These are phyloP conservation scores for Habropoda laboriosa DNA, from an alignment of 1,140 invertebrate species.

Conservation along the genomic window DNA sequence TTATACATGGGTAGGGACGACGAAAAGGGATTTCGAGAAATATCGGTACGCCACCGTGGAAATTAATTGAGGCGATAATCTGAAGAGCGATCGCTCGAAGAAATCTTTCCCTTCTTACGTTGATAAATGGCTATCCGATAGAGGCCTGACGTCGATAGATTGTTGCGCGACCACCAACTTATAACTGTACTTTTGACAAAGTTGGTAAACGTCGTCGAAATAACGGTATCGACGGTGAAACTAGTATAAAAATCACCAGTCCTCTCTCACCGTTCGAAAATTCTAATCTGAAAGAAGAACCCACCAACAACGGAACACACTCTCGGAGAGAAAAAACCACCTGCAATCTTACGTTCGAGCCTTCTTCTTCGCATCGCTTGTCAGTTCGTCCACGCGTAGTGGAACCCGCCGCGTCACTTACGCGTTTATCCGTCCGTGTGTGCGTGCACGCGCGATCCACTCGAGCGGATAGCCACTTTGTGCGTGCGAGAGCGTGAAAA, in stretches of 20 bases:
- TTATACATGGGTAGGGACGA: not conserved
- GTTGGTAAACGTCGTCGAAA: constrained; percentile 8
- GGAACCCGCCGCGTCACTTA: constrained; percentile 39
- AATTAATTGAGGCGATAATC: constrained; percentile 51
- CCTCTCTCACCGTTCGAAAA: not conserved
- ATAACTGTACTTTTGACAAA: constrained; percentile 7
- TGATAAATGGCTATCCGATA: constrained; percentile 14
- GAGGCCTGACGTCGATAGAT: constrained; percentile 24
- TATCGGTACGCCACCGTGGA: constrained; percentile 3
- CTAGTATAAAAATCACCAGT: not conserved
- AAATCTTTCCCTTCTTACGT: constrained; percentile 25
- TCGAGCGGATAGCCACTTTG: constrained; percentile 47
- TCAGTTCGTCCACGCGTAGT: not conserved
- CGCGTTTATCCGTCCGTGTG: not conserved
- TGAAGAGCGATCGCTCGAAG: constrained; percentile 7
- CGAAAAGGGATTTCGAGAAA: not conserved
- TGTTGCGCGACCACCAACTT: constrained; percentile 4
- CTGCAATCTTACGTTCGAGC: constrained; percentile 1
- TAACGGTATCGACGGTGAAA: not conserved
- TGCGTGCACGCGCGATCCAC: constrained; percentile 40
- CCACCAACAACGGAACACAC: not conserved
- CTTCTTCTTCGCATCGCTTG: constrained; percentile 4
- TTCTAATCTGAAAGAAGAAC: not conserved
- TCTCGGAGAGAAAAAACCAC: not conserved
- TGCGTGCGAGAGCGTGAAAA: constrained; percentile 67